Base-by-base conservation (phyloP, 2,888 invertebrate species). In the Polydrusus cervinus region DNA sequence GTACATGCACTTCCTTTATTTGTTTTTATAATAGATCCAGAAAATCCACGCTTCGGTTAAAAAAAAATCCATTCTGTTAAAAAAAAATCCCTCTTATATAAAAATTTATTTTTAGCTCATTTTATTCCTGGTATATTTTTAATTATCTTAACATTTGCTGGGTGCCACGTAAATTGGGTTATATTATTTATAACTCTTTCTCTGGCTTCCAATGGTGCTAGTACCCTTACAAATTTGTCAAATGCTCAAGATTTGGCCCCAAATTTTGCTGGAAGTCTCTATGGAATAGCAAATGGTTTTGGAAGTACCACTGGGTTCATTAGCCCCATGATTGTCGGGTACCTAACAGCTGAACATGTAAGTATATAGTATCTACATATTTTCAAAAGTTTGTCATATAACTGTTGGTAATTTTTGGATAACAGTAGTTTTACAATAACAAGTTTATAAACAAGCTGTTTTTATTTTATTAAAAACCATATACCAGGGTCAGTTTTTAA, bases 211-310 rank as follows among this genome's bases (percentile, higher is more conserved):
- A 87, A 87, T 70, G 87, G 87, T 0, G 85, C 87, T 9, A 84
- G 87, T 2, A 85, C 86, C 9, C 78, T 87, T 10, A 87, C 87
- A 0, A 87, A 87, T 78, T 78, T 87, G 20, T 85, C 85, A 74
- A 87, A 87, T 79, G 86, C 91, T 61, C 91, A 94, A 88, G 94
- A 94, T 85, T 85, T 94, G 71, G 91, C 94, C 0, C 94, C 94
- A 0, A 93, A 91, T 81, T 94, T 90, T 82, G 93, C 93, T 1
- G 94, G 93, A 49, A 91, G 93, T 13, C 84, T 94, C 10, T 92
- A 93, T 79, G 94, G 94, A 7, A 91, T 94, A 1, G 93, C 93
- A 68, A 94, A 93, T 83, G 92, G 93, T 73, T 86, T 94, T 75
- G 94, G 93, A 16, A 91, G 91, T 62, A 89, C 91, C 0, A 90